These are phyloP conservation scores for Sceloporus tristichus DNA, from an alignment of 2,113 vertebrate species.

Conservation along the genomic window DNA sequence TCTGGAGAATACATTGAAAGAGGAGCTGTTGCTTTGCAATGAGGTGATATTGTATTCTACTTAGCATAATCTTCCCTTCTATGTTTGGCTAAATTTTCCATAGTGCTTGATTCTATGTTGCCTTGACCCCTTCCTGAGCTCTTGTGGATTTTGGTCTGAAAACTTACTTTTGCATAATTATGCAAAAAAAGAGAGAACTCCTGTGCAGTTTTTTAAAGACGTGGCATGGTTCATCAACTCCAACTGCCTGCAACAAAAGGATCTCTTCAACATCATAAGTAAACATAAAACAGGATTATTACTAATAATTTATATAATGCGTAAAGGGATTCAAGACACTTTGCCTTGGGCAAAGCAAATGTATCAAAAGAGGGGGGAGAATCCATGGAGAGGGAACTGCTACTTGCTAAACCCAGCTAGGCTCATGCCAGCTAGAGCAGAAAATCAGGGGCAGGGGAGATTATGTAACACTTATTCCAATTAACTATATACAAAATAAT, in stretches of 20 bases:
- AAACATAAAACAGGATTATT: not conserved
- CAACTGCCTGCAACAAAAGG: not conserved
- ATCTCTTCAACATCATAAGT: not conserved
- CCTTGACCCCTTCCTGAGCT: not conserved
- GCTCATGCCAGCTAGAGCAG: not conserved
- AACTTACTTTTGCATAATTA: not conserved
- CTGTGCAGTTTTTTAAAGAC: not conserved
- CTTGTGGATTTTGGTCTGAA: not conserved
- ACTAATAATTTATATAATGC: not conserved
- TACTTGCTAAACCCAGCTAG: not conserved
- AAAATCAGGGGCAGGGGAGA: not conserved
- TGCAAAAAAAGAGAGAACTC: not conserved
- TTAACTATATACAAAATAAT: too few species aligned
- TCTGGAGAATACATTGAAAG: not conserved
- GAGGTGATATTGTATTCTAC: not conserved
- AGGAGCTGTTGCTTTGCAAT: not conserved
- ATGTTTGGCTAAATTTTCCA: not conserved
- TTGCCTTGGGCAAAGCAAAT: not conserved
- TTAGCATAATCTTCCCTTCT: not conserved
- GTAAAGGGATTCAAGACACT: not conserved
- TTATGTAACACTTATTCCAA: not conserved
- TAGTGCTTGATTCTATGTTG: not conserved
- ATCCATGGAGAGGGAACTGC: not conserved
- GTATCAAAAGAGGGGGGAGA: too few species aligned
- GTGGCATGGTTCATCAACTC: not conserved